Base-by-base conservation (phyloP, 92 coral and sea anemone genomes). In the Diadumene lineata region DNA sequence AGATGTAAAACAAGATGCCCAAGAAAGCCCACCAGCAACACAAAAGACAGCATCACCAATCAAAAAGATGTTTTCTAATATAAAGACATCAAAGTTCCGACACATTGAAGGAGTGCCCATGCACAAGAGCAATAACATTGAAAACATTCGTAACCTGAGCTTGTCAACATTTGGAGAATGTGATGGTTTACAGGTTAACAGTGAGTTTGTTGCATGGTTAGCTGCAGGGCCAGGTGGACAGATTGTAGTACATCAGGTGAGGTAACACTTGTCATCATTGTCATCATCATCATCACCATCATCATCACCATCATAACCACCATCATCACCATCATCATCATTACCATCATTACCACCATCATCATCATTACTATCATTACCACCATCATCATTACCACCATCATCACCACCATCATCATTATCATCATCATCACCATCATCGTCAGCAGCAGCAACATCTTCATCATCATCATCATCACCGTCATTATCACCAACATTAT, bases 211-310 rank as follows among this genome's bases (percentile, higher is more conserved):
- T 3, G 97, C 97, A 10, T 84, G 76, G 76, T 92, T 90, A 0
- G 55, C 91, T 28, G 77, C 93, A 8, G 98, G 98, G 31, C 94
- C 98, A 27, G 98, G 98, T 25, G 98, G 98, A 13, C 96, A 88
- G 75, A 81, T 94, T 26, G 98, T 97, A 0, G 98, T 92, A 4
- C 74, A 89, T 22, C 88, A 83, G 86, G 98, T 92, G 31, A 46
- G 92, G n/a, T n/a, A n/a, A n/a, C n/a, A n/a, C n/a, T n/a, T n/a
- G n/a, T n/a, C n/a, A n/a, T n/a, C n/a, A n/a, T n/a, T n/a, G n/a
- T n/a, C n/a, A n/a, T n/a, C n/a, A n/a, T n/a, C n/a, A n/a, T n/a
- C n/a, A n/a, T n/a, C n/a, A n/a, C n/a, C n/a, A n/a, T n/a, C n/a
- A n/a, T n/a, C n/a, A n/a, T n/a, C n/a, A n/a, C n/a, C n/a, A n/a